Conservation (phyloP, 2,113 vertebrate genomes). For the Cyprinus carpio region DNA sequence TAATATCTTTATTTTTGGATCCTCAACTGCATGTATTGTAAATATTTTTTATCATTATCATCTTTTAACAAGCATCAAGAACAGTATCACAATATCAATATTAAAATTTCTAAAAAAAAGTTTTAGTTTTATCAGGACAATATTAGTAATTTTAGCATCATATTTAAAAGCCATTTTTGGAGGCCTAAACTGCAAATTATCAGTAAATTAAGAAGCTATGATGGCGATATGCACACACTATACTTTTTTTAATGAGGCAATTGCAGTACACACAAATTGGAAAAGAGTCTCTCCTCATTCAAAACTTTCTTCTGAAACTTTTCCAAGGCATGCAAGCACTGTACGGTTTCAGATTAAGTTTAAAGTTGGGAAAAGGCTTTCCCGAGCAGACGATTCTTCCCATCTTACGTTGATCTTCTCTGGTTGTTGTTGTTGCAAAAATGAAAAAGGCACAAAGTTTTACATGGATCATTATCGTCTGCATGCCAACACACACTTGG, state of each 20-base stretch:
- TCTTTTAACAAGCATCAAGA: too few species aligned
- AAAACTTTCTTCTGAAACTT: neutral
- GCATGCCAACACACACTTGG: too few species aligned
- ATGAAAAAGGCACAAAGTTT: too few species aligned
- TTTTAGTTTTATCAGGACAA: neutral
- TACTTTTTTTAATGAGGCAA: neutral
- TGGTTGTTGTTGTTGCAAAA: neutral
- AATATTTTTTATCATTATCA: too few species aligned
- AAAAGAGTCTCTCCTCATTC: neutral
- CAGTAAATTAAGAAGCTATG: neutral
- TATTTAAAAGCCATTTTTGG: neutral
- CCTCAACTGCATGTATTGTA: too few species aligned
- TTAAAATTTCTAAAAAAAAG: too few species aligned
- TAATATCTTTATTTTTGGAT: too few species aligned
- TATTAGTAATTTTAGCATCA: neutral
- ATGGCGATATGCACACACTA: neutral
- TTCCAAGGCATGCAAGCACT: neutral
- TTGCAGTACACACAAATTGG: too few species aligned
- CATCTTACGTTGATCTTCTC: neutral
- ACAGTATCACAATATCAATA: too few species aligned
- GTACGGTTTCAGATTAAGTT: neutral
- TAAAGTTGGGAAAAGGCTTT: neutral
- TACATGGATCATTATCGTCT: too few species aligned
- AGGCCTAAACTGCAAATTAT: neutral
- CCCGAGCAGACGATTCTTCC: too few species aligned